phyloP scores from a whole-genome alignment of 2,888 invertebrate genomes.

The Euphydryas editha region DNA sequence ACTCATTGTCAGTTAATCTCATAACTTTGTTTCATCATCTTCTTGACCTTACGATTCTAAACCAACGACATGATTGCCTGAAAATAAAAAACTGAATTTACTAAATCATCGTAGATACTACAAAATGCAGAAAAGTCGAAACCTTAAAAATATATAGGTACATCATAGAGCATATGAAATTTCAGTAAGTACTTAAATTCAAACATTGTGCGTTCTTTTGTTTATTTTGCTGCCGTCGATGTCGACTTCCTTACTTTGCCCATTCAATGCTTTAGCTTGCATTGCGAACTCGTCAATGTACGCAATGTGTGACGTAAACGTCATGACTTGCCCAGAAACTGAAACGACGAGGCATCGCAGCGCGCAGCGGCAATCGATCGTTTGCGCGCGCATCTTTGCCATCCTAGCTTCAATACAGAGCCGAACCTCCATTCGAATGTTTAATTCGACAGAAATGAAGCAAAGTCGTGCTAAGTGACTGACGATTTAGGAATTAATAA shows the following conservation, averaged over 20 bases:
- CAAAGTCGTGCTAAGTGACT: constrained; percentile 74
- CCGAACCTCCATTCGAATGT: constrained; percentile 67
- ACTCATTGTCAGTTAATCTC: too few species aligned
- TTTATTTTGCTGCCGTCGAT: constrained; percentile 17
- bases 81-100: too few species aligned
- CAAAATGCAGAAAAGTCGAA: background rate
- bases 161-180: background rate
- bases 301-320: constrained; percentile 81
- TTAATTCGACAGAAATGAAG: constrained; percentile 78
- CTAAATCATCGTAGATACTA: background rate
- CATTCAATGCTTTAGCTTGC: constrained; percentile 58
- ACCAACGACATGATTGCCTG: too few species aligned
- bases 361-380: constrained; percentile 79
- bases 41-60: too few species aligned
- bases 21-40: too few species aligned
- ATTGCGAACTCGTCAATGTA: constrained; percentile 71
- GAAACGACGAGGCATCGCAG: constrained; percentile 61
- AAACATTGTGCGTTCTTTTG: constrained; percentile 8
- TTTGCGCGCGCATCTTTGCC: constrained; percentile 76
- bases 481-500: constrained; percentile 43
- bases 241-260: constrained; percentile 39
- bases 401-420: constrained; percentile 66
- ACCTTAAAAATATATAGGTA: constrained; percentile 7
- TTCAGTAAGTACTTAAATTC: background rate
- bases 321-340: constrained; percentile 66